A percentile compares a stretch with the other conserved stretches of the same genome.
Conservation (phyloP, 2,113 vertebrate species). For the Mesitornis unicolor region DNA sequence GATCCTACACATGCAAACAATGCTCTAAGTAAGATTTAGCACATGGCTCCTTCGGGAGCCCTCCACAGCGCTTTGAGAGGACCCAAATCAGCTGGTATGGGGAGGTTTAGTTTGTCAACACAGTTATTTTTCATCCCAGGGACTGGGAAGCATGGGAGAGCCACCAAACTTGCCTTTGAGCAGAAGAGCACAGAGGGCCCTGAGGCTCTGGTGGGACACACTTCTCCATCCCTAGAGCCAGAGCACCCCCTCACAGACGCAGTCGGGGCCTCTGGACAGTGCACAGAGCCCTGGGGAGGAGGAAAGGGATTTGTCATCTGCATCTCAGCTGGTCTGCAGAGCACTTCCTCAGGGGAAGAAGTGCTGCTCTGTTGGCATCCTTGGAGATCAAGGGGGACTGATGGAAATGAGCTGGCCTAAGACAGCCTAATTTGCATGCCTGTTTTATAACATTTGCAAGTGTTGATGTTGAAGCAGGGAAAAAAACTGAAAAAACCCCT, state of each 20-base stretch:
- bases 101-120: background rate
- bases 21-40: background rate
- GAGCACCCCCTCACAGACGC: background rate
- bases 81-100: background rate
- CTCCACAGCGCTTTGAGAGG: background rate
- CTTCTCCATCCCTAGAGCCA: background rate
- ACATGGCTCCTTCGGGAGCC: background rate
- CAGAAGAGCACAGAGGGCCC: background rate
- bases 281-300: background rate
- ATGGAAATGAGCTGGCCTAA: conserved; percentile 40
- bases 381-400: conserved; percentile 29
- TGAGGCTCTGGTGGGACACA: background rate
- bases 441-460: background rate
- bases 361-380: conserved; percentile 28
- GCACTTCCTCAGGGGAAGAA: conserved; percentile 35
- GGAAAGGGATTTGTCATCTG: background rate
- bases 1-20: conserved; percentile 19
- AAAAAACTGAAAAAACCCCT: background rate
- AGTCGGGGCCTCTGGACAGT: background rate
- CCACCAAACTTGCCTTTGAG: background rate
- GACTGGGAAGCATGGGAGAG: background rate
- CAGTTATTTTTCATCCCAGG: background rate
- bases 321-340: conserved; percentile 46
- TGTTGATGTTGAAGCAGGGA: background rate
- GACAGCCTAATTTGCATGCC: conserved; percentile 32